Evolutionary conservation across 2,888 invertebrate genomes (phyloP).

Genomic region (Apantesis nais): DNA sequence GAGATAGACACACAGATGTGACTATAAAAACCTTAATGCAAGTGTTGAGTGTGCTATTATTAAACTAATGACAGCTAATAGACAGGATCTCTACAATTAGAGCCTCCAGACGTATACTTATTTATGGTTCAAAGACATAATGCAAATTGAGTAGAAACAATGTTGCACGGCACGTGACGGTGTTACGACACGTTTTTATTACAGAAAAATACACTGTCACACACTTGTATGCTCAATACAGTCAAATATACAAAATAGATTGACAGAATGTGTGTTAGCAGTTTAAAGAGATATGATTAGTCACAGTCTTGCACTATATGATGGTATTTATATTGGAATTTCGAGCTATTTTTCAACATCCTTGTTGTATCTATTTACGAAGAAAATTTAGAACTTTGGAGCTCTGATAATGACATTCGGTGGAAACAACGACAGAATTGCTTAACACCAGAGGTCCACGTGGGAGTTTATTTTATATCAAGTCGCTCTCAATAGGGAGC

Average conservation of each 20-base stretch:
- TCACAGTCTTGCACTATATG: neutral
- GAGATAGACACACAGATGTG: neutral
- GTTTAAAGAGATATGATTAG: neutral
- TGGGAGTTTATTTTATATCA: too few species aligned
- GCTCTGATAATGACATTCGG: too few species aligned
- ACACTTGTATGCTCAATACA: too few species aligned
- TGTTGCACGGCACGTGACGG: neutral
- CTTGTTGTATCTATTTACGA: too few species aligned
- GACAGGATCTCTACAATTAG: conserved; percentile 10
- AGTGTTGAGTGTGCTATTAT: neutral
- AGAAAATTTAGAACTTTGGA: too few species aligned
- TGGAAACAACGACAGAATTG: too few species aligned
- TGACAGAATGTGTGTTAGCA: neutral
- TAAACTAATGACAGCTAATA: conserved; percentile 8
- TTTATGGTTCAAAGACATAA: neutral
- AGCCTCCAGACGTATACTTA: neutral
- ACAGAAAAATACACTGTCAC: too few species aligned
- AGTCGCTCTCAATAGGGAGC: too few species aligned
- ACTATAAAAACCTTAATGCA: neutral
- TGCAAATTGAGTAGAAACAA: neutral
- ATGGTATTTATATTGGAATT: neutral
- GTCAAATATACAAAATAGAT: too few species aligned
- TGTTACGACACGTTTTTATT: neutral
- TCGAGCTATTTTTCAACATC: too few species aligned
- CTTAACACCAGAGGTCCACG: too few species aligned